These are phyloP conservation scores for Apocrypta bakeri DNA, from an alignment of 1,140 invertebrate species.

Conservation along the genomic window DNA sequence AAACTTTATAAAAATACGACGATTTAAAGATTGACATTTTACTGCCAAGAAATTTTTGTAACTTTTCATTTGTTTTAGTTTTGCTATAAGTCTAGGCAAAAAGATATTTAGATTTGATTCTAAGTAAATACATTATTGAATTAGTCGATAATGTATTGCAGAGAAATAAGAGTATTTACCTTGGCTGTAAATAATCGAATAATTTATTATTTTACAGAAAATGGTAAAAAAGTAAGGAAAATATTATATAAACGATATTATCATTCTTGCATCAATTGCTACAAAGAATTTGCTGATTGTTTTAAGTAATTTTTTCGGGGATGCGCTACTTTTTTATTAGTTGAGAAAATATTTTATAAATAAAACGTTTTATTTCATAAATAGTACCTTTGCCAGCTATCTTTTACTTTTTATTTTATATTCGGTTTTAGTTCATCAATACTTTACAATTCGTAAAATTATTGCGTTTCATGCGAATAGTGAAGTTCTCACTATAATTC, in stretches of 20 bases:
- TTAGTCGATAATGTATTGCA: background rate
- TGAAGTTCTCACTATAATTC: too few relatives aligned
- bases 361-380: too few relatives aligned
- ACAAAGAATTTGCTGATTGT: background rate
- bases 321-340: slow-evolving; percentile 8
- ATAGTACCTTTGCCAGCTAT: too few relatives aligned
- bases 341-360: background rate
- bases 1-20: background rate
- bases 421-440: too few relatives aligned
- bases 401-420: too few relatives aligned
- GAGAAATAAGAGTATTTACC: slow-evolving; percentile 21
- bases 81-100: background rate
- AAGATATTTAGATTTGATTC: background rate
- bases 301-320: background rate
- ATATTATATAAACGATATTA: background rate
- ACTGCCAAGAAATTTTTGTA: background rate
- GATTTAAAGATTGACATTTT: background rate
- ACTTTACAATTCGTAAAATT: too few relatives aligned
- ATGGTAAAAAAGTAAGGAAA: background rate
- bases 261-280: background rate
- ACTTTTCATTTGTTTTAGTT: background rate
- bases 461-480: too few relatives aligned
- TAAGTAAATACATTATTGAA: background rate
- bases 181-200: slow-evolving; percentile 27
- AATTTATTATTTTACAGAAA: background rate